phyloP scores from a whole-genome alignment of 2,888 invertebrate species.

The Chesias legatella region DNA sequence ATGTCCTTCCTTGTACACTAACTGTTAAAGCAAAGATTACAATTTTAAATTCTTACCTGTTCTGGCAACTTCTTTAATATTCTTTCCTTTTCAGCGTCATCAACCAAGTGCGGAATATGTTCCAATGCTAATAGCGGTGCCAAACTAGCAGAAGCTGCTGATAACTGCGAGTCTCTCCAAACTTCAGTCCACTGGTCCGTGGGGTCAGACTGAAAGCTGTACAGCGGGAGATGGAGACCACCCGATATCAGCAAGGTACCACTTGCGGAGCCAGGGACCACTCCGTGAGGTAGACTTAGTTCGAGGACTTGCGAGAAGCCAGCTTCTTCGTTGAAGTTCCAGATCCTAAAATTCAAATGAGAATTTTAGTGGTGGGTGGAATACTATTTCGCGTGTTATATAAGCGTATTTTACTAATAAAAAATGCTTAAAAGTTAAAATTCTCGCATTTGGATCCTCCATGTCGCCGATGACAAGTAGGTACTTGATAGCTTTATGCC shows the following conservation, averaged over 20 bases:
- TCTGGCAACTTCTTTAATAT: conserved; percentile 78
- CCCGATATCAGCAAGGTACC: conserved; percentile 82
- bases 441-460: too few species aligned
- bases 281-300: conserved; percentile 82
- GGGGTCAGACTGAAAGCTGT: conserved; percentile 58
- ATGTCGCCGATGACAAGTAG: too few species aligned
- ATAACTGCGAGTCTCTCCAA: conserved; percentile 70
- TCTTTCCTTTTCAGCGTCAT: conserved; percentile 71
- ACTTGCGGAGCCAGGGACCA: conserved; percentile 83
- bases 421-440: too few species aligned
- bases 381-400: too few species aligned
- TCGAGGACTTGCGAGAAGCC: conserved; percentile 85
- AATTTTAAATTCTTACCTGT: conserved; percentile 56
- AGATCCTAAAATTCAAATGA: conserved; percentile 68
- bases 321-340: conserved; percentile 86
- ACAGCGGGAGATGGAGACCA: conserved; percentile 80
- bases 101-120: conserved; percentile 74
- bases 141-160: conserved; percentile 80
- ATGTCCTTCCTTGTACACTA: too few species aligned
- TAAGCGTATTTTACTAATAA: too few species aligned
- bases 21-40: too few species aligned
- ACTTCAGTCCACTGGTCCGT: conserved; percentile 67
- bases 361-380: too few species aligned
- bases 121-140: conserved; percentile 80
- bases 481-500: too few species aligned